These are phyloP conservation scores for Pollenia amentaria DNA, from an alignment of 2,888 invertebrate genomes.

Conservation along the genomic window DNA sequence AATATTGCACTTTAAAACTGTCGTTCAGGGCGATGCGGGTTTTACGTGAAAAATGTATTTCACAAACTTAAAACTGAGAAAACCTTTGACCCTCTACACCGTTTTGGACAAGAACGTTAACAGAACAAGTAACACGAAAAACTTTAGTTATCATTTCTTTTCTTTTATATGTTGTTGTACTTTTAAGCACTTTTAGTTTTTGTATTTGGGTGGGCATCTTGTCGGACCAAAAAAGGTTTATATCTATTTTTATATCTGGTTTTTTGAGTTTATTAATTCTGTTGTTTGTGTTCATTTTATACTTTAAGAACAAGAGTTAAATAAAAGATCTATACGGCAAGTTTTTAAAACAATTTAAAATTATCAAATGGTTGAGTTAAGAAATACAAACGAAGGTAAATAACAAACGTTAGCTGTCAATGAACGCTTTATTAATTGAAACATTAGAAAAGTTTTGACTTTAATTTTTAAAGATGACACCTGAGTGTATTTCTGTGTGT, in stretches of 20 bases:
- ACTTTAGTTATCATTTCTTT: constrained; percentile 11
- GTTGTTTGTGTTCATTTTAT: constrained; percentile 1
- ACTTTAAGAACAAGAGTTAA: constrained; percentile 1
- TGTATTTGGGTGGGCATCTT: constrained; percentile 70
- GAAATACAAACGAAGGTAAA: not conserved
- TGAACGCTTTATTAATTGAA: constrained; percentile 63
- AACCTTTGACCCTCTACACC: constrained; percentile 63
- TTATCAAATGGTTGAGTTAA: constrained; percentile 25
- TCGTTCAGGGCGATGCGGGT: constrained; percentile 50
- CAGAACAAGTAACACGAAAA: constrained; percentile 51
- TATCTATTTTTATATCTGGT: constrained; percentile 53
- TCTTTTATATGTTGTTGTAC: not conserved
- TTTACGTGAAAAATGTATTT: constrained; percentile 9
- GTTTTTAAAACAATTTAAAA: constrained; percentile 25
- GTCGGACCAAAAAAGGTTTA: constrained; percentile 52
- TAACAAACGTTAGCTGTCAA: constrained; percentile 40
- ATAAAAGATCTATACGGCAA: not conserved
- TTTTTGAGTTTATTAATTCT: constrained; percentile 43
- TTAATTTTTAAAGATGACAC: not conserved
- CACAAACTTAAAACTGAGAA: constrained; percentile 23
- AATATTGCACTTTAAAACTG: constrained; percentile 55
- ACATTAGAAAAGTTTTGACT: constrained; percentile 41
- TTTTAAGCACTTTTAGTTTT: constrained; percentile 11
- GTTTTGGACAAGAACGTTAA: constrained; percentile 54
- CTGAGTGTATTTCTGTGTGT: not conserved